A percentile compares a stretch with the other conserved stretches of the same genome.
These are phyloP conservation scores for Corythornis vintsioides DNA, from an alignment of 2,113 vertebrate species.

Conservation along the genomic window DNA sequence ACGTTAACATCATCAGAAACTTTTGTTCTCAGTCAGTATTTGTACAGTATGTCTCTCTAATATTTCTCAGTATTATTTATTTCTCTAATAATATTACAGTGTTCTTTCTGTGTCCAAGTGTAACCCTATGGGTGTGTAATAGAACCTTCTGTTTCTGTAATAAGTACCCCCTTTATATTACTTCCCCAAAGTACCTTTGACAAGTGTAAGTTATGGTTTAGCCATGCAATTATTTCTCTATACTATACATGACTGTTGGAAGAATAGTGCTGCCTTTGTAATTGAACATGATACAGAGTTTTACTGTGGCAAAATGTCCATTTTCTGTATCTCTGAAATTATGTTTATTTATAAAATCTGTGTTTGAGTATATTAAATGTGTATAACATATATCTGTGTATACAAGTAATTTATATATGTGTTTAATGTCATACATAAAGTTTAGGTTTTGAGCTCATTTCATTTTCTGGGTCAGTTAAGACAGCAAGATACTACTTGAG, in stretches of 20 bases:
- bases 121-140: not conserved
- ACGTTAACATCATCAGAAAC: not conserved
- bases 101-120: not conserved
- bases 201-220: not conserved
- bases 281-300: not conserved
- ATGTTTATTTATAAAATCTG: not conserved
- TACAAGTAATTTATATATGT: not conserved
- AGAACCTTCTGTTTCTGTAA: conserved; percentile 21
- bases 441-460: not conserved
- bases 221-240: not conserved
- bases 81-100: not conserved
- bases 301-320: not conserved
- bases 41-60: not conserved
- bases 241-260: not conserved
- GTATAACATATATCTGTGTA: not conserved
- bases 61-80: not conserved
- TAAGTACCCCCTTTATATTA: conserved; percentile 18
- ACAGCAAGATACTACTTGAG: not conserved
- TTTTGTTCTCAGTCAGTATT: not conserved
- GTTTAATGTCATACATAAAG: not conserved
- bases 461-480: not conserved
- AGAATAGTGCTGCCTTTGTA: not conserved
- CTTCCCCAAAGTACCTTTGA: not conserved
- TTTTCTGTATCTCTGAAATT: not conserved
- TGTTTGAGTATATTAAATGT: not conserved